Conservation (phyloP, 1,140 invertebrate genomes). For the Goniozus legneri region DNA sequence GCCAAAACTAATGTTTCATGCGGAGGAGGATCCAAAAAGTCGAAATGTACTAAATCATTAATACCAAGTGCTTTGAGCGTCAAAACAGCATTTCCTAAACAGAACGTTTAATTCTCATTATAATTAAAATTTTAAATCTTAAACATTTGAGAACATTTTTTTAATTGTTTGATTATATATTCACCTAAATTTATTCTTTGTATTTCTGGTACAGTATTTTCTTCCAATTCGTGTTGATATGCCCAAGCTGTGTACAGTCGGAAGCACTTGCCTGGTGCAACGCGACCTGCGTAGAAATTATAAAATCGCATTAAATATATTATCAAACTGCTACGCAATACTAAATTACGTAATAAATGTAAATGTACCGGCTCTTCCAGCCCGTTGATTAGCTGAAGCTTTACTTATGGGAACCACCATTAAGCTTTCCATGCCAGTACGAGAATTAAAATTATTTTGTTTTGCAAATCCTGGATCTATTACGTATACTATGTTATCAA, state of each 20-base stretch:
- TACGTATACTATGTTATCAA: conserved; percentile 98
- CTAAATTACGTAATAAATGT: background rate
- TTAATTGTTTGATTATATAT: background rate
- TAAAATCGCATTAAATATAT: conserved; percentile 6
- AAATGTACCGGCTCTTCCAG: conserved; percentile 70
- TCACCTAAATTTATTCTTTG: conserved; percentile 90
- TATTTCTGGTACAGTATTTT: conserved; percentile 97
- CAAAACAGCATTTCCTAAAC: conserved; percentile 84
- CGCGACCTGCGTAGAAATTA: conserved; percentile 72
- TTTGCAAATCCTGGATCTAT: conserved; percentile 99
- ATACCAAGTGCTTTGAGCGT: conserved; percentile 96
- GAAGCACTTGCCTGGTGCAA: conserved; percentile 97
- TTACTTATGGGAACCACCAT: conserved; percentile 98
- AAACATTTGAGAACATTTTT: too few relatives aligned
- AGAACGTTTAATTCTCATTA: background rate
- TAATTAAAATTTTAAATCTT: too few relatives aligned
- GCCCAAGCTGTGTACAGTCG: conserved; percentile 96
- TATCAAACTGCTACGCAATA: background rate
- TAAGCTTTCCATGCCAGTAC: conserved; percentile 97
- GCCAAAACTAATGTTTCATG: conserved; percentile 95
- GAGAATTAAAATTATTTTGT: conserved; percentile 98
- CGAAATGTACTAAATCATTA: conserved; percentile 97
- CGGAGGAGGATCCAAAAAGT: conserved; percentile 97
- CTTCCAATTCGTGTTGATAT: conserved; percentile 96
- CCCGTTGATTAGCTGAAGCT: conserved; percentile 92